A percentile compares a stretch with the other conserved stretches of the same genome.
phyloP scores from a whole-genome alignment of 2,888 invertebrate species.

The Dasypogon diadema region DNA sequence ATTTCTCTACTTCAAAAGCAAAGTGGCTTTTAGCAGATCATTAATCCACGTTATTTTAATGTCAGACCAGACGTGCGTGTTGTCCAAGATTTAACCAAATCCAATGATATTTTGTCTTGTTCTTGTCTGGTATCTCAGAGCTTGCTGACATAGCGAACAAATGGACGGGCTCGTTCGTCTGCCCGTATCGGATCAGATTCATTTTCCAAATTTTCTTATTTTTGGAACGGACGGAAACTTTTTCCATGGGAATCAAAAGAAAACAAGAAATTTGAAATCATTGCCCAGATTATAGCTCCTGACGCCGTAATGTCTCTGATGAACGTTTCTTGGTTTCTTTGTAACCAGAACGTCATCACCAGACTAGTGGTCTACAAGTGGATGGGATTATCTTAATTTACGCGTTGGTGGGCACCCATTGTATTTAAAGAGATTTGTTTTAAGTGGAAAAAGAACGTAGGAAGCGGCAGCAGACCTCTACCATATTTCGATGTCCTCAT shows the following conservation, averaged over 20 bases:
- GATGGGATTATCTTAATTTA: neutral
- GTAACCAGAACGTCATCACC: neutral
- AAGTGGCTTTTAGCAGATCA: constrained; percentile 27
- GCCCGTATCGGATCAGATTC: neutral
- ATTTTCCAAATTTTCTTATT: constrained; percentile 3
- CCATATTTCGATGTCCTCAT: constrained; percentile 2
- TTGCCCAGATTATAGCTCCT: neutral
- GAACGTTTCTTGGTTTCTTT: neutral
- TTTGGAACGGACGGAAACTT: neutral
- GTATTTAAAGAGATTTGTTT: neutral
- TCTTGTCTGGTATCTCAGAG: too few relatives aligned
- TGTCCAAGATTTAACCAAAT: neutral
- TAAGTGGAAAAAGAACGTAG: neutral
- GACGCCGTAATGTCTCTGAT: neutral
- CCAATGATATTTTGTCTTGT: neutral
- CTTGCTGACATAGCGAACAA: too few relatives aligned
- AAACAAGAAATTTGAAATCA: neutral
- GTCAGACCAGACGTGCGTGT: neutral
- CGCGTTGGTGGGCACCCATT: neutral
- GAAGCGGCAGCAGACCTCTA: neutral
- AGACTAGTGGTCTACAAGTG: neutral
- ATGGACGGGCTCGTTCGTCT: too few relatives aligned
- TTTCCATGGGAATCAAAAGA: constrained; percentile 1
- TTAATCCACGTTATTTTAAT: constrained; percentile 31
- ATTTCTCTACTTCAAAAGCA: neutral